Percentiles rank a stretch among this genome's conserved stretches.
Evolutionary conservation across 2,797 vertebrate species (phyloP).

Genomic region (Dendrocincla fuliginosa): DNA sequence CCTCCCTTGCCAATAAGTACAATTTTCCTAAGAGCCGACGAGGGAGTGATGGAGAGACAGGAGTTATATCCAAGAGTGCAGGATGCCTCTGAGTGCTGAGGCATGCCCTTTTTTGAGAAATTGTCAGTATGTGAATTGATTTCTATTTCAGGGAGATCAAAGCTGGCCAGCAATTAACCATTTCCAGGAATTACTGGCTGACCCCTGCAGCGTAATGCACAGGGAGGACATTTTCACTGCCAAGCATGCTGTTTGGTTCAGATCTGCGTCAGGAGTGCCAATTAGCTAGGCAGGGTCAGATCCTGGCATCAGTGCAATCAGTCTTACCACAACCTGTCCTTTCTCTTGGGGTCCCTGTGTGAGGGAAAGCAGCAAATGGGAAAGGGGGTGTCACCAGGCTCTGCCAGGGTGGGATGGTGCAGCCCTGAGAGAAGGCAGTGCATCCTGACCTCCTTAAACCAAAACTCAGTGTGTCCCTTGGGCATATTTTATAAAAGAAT

Average conservation of each 20-base stretch:
- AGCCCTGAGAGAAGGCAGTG: accelerated
- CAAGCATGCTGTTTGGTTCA: neutral
- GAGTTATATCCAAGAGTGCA: neutral
- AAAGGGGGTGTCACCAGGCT: neutral
- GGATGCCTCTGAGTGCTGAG: constrained; percentile 11
- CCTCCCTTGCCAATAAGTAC: neutral
- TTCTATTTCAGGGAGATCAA: constrained; percentile 30
- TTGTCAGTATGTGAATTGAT: constrained; percentile 20
- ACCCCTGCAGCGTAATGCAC: neutral
- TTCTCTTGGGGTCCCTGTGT: accelerated
- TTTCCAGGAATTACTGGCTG: constrained; percentile 35
- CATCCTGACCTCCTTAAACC: neutral
- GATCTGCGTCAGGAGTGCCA: neutral
- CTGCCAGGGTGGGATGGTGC: neutral
- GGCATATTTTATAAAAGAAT: neutral
- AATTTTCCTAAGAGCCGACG: neutral
- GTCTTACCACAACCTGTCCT: neutral
- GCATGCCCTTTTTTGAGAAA: neutral
- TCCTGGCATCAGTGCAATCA: accelerated
- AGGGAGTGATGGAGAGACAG: neutral
- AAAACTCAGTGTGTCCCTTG: accelerated
- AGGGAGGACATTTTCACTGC: neutral
- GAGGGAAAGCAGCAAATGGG: neutral
- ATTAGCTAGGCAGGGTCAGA: neutral
- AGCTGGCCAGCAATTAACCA: constrained; percentile 34